Percentiles rank a stretch among this genome's conserved stretches.
phyloP scores from a whole-genome alignment of 1,140 invertebrate species.

The Pomacea maculata region DNA sequence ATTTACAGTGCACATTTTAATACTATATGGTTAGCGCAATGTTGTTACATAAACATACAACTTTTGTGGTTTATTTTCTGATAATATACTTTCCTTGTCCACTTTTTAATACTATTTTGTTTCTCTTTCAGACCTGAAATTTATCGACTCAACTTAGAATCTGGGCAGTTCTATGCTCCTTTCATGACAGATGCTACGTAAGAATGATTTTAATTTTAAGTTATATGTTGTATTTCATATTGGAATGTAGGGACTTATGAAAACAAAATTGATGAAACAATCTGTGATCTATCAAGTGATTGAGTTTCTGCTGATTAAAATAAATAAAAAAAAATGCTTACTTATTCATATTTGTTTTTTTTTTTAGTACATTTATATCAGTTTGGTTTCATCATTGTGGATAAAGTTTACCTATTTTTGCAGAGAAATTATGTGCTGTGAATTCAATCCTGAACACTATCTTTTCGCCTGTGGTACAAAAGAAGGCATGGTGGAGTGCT shows the following conservation, averaged over 20 bases:
- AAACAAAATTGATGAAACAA: no score
- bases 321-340: no score
- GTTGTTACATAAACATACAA: background rate
- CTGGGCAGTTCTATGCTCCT: conserved; percentile 90
- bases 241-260: no score
- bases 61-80: conserved; percentile 7
- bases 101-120: conserved; percentile 15
- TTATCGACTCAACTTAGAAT: conserved; percentile 94
- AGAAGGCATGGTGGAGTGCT: conserved; percentile 93
- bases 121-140: conserved; percentile 79
- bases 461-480: conserved; percentile 88
- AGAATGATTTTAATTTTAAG: conserved; percentile 61
- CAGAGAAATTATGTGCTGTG: conserved; percentile 78
- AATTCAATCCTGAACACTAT: conserved; percentile 89
- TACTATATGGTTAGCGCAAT: no score
- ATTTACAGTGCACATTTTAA: no score
- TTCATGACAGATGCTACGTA: conserved; percentile 78
- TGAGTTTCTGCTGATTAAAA: no score
- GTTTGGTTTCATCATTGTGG: background rate
- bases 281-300: background rate
- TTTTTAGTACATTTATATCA: background rate
- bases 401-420: conserved; percentile 14
- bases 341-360: background rate
- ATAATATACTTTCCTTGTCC: background rate
- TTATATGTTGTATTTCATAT: no score